These are phyloP conservation scores for Didymodactylos carnosus DNA, from an alignment of 2,888 invertebrate genomes.

Conservation along the genomic window DNA sequence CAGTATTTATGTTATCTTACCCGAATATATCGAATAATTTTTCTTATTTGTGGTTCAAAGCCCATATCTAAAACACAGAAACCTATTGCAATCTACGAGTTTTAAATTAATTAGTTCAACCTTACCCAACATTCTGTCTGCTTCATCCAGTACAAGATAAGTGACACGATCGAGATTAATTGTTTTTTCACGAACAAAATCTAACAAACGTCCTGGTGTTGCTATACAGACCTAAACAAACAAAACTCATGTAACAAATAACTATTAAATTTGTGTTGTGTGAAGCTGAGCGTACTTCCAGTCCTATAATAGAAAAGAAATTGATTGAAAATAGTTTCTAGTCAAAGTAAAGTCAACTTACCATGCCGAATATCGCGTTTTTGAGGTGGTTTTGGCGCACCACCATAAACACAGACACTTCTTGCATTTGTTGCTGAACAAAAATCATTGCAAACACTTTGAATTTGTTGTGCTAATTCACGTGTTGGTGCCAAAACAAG, in stretches of 20 bases:
- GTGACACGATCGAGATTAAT: conserved; percentile 4
- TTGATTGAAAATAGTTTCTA: too few species aligned
- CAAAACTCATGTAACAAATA: too few species aligned
- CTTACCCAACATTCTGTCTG: conserved; percentile 65
- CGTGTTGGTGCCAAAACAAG: conserved; percentile 10
- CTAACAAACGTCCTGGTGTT: conserved; percentile 50
- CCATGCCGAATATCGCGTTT: conserved; percentile 1
- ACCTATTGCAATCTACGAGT: too few species aligned
- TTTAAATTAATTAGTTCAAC: too few species aligned
- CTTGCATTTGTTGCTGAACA: not conserved
- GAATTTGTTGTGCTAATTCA: conserved; percentile 13
- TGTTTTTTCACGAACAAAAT: conserved; percentile 43
- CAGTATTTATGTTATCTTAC: too few species aligned
- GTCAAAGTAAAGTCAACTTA: too few species aligned
- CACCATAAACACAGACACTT: conserved; percentile 9
- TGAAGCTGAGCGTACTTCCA: too few species aligned
- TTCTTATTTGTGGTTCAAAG: conserved; percentile 84
- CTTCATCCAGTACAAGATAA: conserved; percentile 54
- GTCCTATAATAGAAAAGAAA: too few species aligned
- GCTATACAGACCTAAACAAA: conserved; percentile 53
- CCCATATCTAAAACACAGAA: too few species aligned
- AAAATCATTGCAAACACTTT: conserved; percentile 7
- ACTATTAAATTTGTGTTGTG: too few species aligned
- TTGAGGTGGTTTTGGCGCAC: conserved; percentile 3
- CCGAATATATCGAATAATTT: conserved; percentile 76